Base-by-base conservation (phyloP, 1,140 invertebrate species). In the Hydropsyche tenuis region DNA sequence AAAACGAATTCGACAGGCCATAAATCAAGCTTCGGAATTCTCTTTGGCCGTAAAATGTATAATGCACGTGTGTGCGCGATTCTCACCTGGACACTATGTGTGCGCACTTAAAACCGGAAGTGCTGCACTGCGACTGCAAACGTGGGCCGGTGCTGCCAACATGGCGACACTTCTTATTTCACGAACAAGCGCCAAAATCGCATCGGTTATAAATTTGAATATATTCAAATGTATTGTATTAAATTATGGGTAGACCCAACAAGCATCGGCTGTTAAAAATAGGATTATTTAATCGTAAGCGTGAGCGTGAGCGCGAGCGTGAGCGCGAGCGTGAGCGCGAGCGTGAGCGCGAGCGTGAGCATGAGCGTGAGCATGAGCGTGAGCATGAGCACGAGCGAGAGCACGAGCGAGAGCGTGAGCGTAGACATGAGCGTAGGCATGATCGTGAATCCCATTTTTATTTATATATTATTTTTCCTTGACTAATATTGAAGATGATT, bases 81-180 rank as follows among this genome's bases (percentile, higher is more conserved):
- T 20, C 1, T 53, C n/a, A 16, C 16, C 20, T 20, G 48, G 20
- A 7, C 16, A 6, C 20, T 7, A 53, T 53, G 20, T 53, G 48
- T 20, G 48, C n/a, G n/a, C 30, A 37, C 30, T 37, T 37, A 37
- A 37, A 37, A 53, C 48, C 48, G 48, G 48, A 53, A 53, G 20
- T 53, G 48, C 48, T 53, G 48, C 48, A 53, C 48, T 53, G 48
- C 48, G 48, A 53, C 45, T 12, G 45, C 45, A 46, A 16, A n/a
- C n/a, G 45, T 16, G 14, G 45, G 16, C 48, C 48, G 18, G 48
- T 16, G 48, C 48, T 53, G 16, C 48, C 48, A 53, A 9, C 48
- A 20, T 18, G n/a, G 16, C 48, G 9, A 53, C 48, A 37, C 9
- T 37, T 37, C n/a, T 3, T 46, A 4, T n/a, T n/a, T 46, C 12